Evolutionary conservation across 2,888 invertebrate genomes (phyloP).

Genomic region (Aspidiotus destructor): DNA sequence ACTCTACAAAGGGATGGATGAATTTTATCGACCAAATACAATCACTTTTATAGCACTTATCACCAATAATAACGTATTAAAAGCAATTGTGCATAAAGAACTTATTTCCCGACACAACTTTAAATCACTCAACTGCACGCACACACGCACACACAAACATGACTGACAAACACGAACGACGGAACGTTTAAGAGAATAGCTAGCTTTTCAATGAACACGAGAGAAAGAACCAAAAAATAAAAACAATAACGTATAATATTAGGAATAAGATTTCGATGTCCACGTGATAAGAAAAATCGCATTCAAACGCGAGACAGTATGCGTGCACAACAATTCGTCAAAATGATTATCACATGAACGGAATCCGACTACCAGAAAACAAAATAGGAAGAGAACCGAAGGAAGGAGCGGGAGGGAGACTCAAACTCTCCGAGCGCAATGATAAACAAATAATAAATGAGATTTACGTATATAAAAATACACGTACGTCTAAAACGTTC

Average conservation of each 20-base stretch:
- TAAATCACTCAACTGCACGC: no score
- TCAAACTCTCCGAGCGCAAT: slow-evolving; percentile 15
- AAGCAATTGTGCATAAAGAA: no score
- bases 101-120: no score
- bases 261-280: slow-evolving; percentile 18
- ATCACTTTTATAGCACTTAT: no score
- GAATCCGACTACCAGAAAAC: neutral
- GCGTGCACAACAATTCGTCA: slow-evolving; percentile 9
- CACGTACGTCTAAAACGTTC: slow-evolving; percentile 21
- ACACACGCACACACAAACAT: no score
- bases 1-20: no score
- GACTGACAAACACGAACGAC: no score
- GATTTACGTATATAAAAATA: slow-evolving; percentile 4
- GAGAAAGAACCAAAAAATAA: no score
- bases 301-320: neutral
- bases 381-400: slow-evolving; percentile 10
- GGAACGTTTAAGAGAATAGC: no score
- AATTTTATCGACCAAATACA: no score
- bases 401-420: neutral
- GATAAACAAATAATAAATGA: slow-evolving; percentile 24
- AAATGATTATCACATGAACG: neutral
- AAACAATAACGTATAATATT: neutral
- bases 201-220: no score
- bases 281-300: slow-evolving; percentile 14
- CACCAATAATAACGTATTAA: no score